Percentiles rank a stretch among this genome's conserved stretches.
These are phyloP conservation scores for Latrodectus geometricus DNA, from an alignment of 1,140 invertebrate genomes.

Conservation along the genomic window DNA sequence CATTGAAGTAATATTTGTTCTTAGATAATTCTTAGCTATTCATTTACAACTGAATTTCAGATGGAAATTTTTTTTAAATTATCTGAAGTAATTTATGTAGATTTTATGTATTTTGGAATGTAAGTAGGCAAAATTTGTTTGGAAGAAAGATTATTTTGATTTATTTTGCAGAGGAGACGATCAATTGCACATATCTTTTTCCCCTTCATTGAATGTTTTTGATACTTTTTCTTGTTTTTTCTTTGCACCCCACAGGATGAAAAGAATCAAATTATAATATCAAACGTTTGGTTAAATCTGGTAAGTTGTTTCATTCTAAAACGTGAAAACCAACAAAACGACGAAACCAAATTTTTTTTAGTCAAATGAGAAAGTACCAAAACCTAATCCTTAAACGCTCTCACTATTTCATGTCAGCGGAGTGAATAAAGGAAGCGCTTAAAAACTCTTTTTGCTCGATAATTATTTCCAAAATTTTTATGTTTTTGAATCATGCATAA, in stretches of 20 bases:
- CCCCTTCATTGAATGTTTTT: slow-evolving; percentile 59
- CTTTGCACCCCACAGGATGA: slow-evolving; percentile 75
- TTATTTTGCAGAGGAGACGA: slow-evolving; percentile 43
- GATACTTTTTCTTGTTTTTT: slow-evolving; percentile 61
- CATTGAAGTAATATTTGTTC: no score
- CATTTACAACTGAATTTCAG: no score
- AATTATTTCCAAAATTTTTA: neutral
- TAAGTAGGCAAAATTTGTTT: slow-evolving; percentile 6
- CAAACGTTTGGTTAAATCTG: slow-evolving; percentile 96
- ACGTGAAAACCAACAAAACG: slow-evolving; percentile 40
- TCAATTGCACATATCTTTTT: slow-evolving; percentile 58
- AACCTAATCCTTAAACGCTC: slow-evolving; percentile 39
- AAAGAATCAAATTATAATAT: slow-evolving; percentile 93
- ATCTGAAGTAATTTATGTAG: neutral
- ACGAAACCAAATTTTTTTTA: slow-evolving; percentile 55
- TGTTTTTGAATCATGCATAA: neutral
- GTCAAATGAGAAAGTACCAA: slow-evolving; percentile 40
- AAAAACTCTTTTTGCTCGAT: neutral
- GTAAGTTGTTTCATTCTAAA: slow-evolving; percentile 78
- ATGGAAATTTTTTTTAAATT: neutral
- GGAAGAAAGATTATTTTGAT: slow-evolving; percentile 41
- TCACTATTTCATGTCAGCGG: slow-evolving; percentile 39
- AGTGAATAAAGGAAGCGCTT: slow-evolving; percentile 5
- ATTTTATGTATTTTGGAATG: slow-evolving; percentile 19
- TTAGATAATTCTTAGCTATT: no score